phyloP scores from a whole-genome alignment of 2,888 invertebrate species.

The Patella ulyssiponensis region DNA sequence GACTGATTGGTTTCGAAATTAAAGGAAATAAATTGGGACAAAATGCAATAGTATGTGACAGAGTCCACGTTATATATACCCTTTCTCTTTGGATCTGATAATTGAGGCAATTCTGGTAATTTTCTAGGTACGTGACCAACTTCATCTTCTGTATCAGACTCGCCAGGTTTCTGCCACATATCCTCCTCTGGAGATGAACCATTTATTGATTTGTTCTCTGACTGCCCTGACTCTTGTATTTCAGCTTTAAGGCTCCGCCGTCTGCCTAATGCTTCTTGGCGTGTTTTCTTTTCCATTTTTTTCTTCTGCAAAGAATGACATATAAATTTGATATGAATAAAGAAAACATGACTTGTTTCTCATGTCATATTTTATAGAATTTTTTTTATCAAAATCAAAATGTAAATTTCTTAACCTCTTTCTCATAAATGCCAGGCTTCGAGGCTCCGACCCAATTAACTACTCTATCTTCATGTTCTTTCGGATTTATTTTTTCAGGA shows the following conservation, averaged over 20 bases:
- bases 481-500: not conserved
- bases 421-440: not conserved
- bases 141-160: too few relatives aligned
- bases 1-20: too few relatives aligned
- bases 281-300: not conserved
- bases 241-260: not conserved
- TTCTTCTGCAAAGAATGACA: not conserved
- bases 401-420: not conserved
- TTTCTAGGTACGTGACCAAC: too few relatives aligned
- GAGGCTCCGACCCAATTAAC: not conserved
- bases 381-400: too few relatives aligned
- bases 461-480: not conserved
- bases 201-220: too few relatives aligned
- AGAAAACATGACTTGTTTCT: not conserved
- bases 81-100: too few relatives aligned
- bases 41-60: too few relatives aligned
- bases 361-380: not conserved
- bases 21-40: too few relatives aligned
- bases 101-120: too few relatives aligned
- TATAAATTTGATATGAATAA: not conserved
- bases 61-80: too few relatives aligned
- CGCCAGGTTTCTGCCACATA: not conserved
- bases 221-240: not conserved
- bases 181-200: not conserved
- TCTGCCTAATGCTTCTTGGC: not conserved